phyloP scores from a whole-genome alignment of 2,888 invertebrate genomes.

The Cepaea hortensis region DNA sequence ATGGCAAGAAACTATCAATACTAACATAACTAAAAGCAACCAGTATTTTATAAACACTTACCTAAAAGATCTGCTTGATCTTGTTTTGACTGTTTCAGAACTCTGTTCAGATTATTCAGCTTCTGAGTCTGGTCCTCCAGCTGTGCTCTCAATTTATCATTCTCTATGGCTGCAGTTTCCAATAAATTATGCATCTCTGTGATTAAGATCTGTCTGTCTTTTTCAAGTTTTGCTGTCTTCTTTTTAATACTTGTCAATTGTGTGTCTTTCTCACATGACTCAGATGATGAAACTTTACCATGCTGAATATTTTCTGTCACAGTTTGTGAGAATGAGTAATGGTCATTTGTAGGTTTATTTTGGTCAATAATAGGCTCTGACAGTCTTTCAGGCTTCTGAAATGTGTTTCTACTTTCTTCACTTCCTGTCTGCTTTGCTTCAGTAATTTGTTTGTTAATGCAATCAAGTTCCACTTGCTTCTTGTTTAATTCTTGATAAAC shows the following conservation, averaged over 20 bases:
- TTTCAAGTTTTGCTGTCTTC: constrained; percentile 51
- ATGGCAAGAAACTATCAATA: background rate
- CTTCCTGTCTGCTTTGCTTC: constrained; percentile 9
- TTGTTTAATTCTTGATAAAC: constrained; percentile 36
- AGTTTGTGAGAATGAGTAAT: background rate
- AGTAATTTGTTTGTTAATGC: constrained; percentile 25
- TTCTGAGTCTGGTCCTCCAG: constrained; percentile 55
- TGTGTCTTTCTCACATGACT: constrained; percentile 36
- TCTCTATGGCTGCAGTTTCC: constrained; percentile 58
- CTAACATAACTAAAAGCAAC: background rate
- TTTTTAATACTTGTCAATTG: constrained; percentile 37
- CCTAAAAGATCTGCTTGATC: constrained; percentile 54
- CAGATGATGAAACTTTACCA: constrained; percentile 2
- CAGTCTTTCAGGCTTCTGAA: background rate
- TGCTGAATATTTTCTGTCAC: background rate
- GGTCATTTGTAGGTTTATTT: background rate
- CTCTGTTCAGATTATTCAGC: constrained; percentile 56
- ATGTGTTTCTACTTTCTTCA: background rate
- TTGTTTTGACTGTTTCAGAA: constrained; percentile 57
- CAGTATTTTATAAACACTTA: background rate
- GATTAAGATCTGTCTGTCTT: constrained; percentile 58
- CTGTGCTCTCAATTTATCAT: constrained; percentile 57
- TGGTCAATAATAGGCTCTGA: background rate
- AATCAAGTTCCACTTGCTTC: constrained; percentile 43
- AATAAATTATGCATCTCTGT: constrained; percentile 61